Base-by-base conservation (phyloP, 2,797 vertebrate species). In the Moxostoma hubbsi region DNA sequence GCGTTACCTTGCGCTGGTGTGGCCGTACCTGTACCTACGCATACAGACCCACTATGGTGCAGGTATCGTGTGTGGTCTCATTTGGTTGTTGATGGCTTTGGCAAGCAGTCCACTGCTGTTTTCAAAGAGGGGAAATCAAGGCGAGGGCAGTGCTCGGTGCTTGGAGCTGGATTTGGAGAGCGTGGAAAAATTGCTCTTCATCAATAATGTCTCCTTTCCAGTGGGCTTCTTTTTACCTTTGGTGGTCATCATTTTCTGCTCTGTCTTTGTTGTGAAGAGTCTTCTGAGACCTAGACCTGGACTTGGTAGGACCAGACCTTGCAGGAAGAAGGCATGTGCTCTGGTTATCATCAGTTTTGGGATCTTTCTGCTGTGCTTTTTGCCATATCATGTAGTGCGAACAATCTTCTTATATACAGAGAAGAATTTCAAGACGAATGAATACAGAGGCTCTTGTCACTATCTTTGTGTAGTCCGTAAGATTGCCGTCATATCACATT, bases 341-440 rank as follows among this genome's bases (percentile, higher is more conserved):
- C 89, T 94, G 62, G 87, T 93, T 47, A 57, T 93, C 87, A 92
- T 94, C 65, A 83, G 89, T 57, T 87, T 95, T 54, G 46, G 84
- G 78, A 83, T 93, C 75, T 94, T 93, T 80, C 64, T 95, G 7
- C 15, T 93, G 65, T 94, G 93, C n/a, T 95, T 94, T 83, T 81
- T 95, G 81, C 94, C 94, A 0, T 95, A 95, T 70, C 94, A 95
- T 0, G 0, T 90, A 13, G 85, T 93, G 70, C 61, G 91, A 49
- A 92, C 91, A 0, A 0, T 91, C 45, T 90, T 94, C 68, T 82
- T 95, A 75, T 49, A 73, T 0, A 55, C 46, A 2, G 13, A 82
- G 6, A 5, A n/a, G 46, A 0, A 50, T 2, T 0, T 67, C 16
- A 65, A 7, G 10, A 9, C 12, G 5, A 77, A 50, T 5, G 36